Evolutionary conservation across 2,113 vertebrate species (phyloP).

Genomic region (Xenus cinereus): DNA sequence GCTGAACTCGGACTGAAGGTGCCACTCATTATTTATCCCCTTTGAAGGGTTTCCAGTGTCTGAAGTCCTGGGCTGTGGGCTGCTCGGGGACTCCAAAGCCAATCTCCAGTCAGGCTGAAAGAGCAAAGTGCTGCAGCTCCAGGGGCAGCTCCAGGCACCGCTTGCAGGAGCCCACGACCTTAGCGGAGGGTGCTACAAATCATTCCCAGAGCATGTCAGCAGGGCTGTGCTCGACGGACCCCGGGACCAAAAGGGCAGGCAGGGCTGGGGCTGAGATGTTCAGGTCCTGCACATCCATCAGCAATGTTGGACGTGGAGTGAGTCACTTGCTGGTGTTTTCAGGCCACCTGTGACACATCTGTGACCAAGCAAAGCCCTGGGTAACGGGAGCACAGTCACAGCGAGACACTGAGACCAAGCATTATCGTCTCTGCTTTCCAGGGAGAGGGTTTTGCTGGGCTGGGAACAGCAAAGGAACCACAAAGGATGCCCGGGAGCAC

Average conservation of each 20-base stretch:
- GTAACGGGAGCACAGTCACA: neutral
- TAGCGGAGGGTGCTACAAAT: neutral
- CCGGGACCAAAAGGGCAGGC: neutral
- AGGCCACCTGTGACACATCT: neutral
- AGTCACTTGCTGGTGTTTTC: neutral
- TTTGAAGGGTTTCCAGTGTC: neutral
- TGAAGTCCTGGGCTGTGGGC: neutral
- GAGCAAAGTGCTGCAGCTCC: neutral
- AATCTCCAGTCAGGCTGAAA: neutral
- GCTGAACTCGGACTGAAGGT: neutral
- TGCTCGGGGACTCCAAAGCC: neutral
- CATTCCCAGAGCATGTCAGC: neutral
- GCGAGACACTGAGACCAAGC: neutral
- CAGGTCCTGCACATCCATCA: neutral
- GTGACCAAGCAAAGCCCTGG: neutral
- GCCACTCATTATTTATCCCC: neutral
- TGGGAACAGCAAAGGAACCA: neutral
- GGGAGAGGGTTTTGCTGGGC: neutral
- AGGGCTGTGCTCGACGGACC: neutral
- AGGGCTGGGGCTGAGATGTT: neutral
- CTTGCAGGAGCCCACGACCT: neutral
- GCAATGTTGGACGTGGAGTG: neutral
- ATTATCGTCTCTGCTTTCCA: neutral
- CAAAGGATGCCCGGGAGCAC: neutral
- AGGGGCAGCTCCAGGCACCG: accelerated